Conservation (phyloP, 2,113 vertebrate species). For the Pholis gunnellus region DNA sequence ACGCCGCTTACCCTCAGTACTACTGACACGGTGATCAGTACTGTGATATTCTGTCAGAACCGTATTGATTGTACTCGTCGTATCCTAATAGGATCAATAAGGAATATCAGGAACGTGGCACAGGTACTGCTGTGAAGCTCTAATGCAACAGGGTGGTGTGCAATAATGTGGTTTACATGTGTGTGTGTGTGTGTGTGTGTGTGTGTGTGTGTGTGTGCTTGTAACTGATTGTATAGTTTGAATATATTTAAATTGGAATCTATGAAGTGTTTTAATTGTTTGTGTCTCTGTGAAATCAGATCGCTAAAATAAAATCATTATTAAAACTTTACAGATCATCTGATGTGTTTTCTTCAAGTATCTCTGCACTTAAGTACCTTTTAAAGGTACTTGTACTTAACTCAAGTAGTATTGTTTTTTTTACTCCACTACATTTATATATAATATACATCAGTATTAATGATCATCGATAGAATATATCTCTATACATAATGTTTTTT, state of each 20-base stretch:
- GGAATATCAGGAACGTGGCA: neutral
- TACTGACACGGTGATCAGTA: neutral
- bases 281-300: constrained; percentile 34
- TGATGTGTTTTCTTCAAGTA: neutral
- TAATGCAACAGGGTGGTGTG: constrained; percentile 65
- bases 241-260: constrained; percentile 75
- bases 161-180: constrained; percentile 59
- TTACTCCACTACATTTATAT: neutral
- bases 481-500: too few relatives aligned
- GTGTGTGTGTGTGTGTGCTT: constrained; percentile 15
- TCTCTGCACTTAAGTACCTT: too few relatives aligned
- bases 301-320: constrained; percentile 41
- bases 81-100: neutral
- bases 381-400: neutral
- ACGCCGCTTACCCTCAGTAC: constrained; percentile 32
- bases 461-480: neutral
- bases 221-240: constrained; percentile 44
- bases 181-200: neutral
- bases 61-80: neutral
- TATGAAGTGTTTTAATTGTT: constrained; percentile 56
- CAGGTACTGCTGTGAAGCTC: constrained; percentile 8
- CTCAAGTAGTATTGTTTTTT: too few relatives aligned
- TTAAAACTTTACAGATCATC: constrained; percentile 5
- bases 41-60: neutral
- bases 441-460: neutral